A percentile compares a stretch with the other conserved stretches of the same genome.
Evolutionary conservation across 2,797 vertebrate species (phyloP).

Genomic region (Sphenodon punctatus): DNA sequence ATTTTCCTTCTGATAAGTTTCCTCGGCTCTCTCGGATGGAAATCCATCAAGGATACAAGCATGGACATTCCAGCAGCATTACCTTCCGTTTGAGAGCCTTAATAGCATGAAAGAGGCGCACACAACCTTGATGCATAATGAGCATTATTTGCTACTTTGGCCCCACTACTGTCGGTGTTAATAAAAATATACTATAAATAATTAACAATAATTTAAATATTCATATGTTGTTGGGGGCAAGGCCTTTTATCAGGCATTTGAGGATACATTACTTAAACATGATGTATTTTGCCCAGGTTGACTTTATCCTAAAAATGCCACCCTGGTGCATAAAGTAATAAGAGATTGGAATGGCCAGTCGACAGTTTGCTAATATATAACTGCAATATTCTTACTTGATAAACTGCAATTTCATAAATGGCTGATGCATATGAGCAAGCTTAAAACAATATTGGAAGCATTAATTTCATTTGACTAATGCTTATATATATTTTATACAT

Average conservation of each 20-base stretch:
- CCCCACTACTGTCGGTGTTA: conserved; percentile 41
- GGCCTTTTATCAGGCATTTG: conserved; percentile 82
- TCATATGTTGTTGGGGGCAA: conserved; percentile 84
- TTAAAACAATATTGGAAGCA: conserved; percentile 68
- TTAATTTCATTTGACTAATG: conserved; percentile 73
- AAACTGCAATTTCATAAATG: conserved; percentile 64
- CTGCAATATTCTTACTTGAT: conserved; percentile 63
- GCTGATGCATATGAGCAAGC: conserved; percentile 57
- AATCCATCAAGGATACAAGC: background rate
- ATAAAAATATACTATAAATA: conserved; percentile 81
- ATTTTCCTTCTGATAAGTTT: background rate
- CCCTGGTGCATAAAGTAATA: conserved; percentile 57
- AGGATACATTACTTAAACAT: conserved; percentile 60
- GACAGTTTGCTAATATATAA: conserved; percentile 76
- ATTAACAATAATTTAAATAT: conserved; percentile 91
- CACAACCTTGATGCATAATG: background rate
- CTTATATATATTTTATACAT: conserved; percentile 62
- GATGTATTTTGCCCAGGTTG: conserved; percentile 66
- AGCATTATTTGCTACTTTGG: background rate
- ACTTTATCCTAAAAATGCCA: conserved; percentile 71
- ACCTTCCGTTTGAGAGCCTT: background rate
- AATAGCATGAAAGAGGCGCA: fast-evolving
- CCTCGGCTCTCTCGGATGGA: background rate
- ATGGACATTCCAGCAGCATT: background rate
- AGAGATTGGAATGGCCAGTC: conserved; percentile 66